Base-by-base conservation (phyloP, 2,797 vertebrate genomes). In the Gymnoscopelus microlampas region DNA sequence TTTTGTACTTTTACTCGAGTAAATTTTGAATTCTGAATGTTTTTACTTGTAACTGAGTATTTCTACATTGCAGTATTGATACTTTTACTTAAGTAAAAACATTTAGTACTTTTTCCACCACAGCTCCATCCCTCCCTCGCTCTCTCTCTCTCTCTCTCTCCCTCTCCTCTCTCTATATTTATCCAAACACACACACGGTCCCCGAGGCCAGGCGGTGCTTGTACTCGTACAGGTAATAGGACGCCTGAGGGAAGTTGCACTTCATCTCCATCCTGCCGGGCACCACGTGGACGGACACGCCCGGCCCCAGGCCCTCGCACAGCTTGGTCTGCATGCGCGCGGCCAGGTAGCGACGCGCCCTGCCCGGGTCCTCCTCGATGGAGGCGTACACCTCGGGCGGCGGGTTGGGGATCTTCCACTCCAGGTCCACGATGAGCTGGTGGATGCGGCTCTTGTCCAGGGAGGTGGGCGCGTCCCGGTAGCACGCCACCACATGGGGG, bases 371-470 rank as follows among this genome's bases (percentile, higher is more conserved):
- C 0, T 91, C 92, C 72, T 93, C 92, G 49, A 93, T 92, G 78
- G 90, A 79, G 9, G 92, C 84, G 2, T 93, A 93, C 50, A 94
- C 87, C 57, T 94, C 91, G 0, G 92, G 92, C 0, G 94, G 92
- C 0, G 93, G 92, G 80, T 94, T 94, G 63, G 92, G 93, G 63
- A 93, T 88, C 86, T 94, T 94, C 93, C 93, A 94, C 78, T 94
- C 92, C 76, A 94, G 82, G 70, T 93, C 92, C 10, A 91, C 88
- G 4, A 95, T 94, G 60, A 94, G 87, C 69, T 93, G 93, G 74
- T 93, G 88, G 66, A 92, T 92, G 65, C 88, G 89, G 39, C 80
- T 84, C 83, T 93, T 92, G 68, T 94, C 92, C 68, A 94, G 83
- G 0, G 90, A 89, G 0, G 85, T 80, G 4, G 91, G 91, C 24